phyloP scores from a whole-genome alignment of 2,113 vertebrate species.

The Istiophorus platypterus region DNA sequence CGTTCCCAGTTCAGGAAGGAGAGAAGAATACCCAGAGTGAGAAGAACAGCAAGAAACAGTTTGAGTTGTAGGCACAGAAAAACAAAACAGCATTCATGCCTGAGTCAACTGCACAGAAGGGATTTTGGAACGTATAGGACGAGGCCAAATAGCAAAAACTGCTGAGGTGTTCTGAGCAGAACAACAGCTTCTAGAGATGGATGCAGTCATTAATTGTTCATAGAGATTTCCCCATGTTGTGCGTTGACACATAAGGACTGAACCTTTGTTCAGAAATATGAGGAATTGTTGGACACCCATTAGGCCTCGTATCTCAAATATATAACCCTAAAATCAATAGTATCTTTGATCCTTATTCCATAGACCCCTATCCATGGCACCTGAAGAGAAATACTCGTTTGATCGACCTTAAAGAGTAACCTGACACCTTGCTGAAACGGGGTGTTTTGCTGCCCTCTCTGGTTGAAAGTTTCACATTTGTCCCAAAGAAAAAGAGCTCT shows the following conservation, averaged over 20 bases:
- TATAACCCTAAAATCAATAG: conserved; percentile 26
- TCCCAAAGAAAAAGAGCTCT: too few species aligned
- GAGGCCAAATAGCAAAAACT: conserved; percentile 56
- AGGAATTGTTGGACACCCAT: conserved; percentile 8
- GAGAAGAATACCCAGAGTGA: conserved; percentile 56
- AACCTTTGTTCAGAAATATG: conserved; percentile 29
- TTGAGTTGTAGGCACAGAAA: conserved; percentile 46
- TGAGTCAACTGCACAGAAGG: conserved; percentile 51
- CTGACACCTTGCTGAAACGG: not conserved
- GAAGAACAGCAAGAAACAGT: conserved; percentile 61
- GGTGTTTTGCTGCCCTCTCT: not conserved
- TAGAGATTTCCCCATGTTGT: conserved; percentile 1
- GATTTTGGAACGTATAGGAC: conserved; percentile 37
- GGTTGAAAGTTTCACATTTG: not conserved
- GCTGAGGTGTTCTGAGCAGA: conserved; percentile 48
- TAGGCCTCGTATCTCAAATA: conserved; percentile 2
- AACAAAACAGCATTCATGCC: conserved; percentile 55
- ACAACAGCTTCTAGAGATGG: conserved; percentile 42
- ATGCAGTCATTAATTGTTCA: conserved; percentile 46
- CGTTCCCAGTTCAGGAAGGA: conserved; percentile 68
- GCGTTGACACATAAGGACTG: conserved; percentile 24
- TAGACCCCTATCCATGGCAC: conserved; percentile 4
- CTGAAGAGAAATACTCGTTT: not conserved
- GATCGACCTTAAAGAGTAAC: not conserved
- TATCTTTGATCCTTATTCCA: conserved; percentile 24